A percentile compares a stretch with the other conserved stretches of the same genome.
Conservation (phyloP, 2,888 invertebrate genomes). For the Cepaea hortensis region DNA sequence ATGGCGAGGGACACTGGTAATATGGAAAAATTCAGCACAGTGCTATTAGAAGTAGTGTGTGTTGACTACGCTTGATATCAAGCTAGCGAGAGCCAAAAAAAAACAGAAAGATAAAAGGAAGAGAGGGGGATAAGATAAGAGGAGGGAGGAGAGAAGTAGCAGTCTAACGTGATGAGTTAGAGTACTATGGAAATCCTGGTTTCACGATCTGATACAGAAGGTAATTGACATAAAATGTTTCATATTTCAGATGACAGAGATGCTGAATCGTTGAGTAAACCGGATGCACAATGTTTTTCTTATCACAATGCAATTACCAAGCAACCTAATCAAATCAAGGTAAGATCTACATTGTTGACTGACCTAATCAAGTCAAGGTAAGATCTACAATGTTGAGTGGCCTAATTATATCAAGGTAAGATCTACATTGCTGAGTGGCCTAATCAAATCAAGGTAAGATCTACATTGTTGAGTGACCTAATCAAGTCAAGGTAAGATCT, state of each 20-base stretch:
- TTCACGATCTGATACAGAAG: no score
- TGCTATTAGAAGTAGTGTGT: no score
- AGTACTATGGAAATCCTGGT: no score
- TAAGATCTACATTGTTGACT: constrained; percentile 17
- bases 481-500: constrained; percentile 47
- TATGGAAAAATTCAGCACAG: no score
- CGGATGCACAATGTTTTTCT: constrained; percentile 43
- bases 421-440: not conserved
- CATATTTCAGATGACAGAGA: constrained; percentile 44
- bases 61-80: no score
- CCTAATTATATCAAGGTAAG: constrained; percentile 50
- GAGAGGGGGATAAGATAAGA: no score
- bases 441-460: constrained; percentile 49
- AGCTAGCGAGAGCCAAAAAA: no score
- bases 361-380: constrained; percentile 49
- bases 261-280: constrained; percentile 38
- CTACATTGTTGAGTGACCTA: not conserved
- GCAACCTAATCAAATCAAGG: constrained; percentile 50
- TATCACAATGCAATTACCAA: constrained; percentile 48
- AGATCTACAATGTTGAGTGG: not conserved
- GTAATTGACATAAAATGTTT: no score
- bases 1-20: no score
- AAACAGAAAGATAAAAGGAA: no score
- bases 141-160: no score
- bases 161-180: no score